Conservation (phyloP, 2,113 vertebrate species). For the Chamaea fasciata region DNA sequence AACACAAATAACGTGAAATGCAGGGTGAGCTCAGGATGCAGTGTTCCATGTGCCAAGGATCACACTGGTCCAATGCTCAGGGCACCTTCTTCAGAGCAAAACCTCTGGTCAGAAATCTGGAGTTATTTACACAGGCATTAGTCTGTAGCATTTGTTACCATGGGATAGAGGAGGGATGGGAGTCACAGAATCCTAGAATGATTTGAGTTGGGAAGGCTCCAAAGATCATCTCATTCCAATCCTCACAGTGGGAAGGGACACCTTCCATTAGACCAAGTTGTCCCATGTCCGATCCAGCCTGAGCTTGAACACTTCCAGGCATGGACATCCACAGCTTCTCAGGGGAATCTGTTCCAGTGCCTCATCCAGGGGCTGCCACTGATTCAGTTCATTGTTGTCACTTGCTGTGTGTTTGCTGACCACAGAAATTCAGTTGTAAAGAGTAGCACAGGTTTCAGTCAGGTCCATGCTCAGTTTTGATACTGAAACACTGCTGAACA, state of each 20-base stretch:
- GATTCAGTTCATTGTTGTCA: background rate
- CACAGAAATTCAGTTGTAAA: background rate
- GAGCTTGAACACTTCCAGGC: background rate
- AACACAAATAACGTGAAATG: background rate
- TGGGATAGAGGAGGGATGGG: background rate
- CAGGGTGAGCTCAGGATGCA: background rate
- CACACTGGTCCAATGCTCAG: background rate
- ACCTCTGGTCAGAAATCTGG: background rate
- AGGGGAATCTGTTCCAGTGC: background rate
- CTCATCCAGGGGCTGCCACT: background rate
- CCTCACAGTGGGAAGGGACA: background rate
- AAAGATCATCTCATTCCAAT: background rate
- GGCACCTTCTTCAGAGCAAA: background rate
- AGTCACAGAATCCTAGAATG: background rate
- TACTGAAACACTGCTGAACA: background rate
- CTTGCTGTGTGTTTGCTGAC: background rate
- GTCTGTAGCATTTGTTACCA: background rate
- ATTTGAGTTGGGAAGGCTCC: background rate
- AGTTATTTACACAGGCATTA: background rate
- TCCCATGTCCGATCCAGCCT: background rate
- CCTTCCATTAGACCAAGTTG: background rate
- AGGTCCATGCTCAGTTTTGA: background rate
- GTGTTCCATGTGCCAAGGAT: background rate
- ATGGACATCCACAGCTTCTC: background rate
- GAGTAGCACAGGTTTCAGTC: background rate